Base-by-base conservation (phyloP, 2,888 invertebrate species). In the Drosophila anceps region DNA sequence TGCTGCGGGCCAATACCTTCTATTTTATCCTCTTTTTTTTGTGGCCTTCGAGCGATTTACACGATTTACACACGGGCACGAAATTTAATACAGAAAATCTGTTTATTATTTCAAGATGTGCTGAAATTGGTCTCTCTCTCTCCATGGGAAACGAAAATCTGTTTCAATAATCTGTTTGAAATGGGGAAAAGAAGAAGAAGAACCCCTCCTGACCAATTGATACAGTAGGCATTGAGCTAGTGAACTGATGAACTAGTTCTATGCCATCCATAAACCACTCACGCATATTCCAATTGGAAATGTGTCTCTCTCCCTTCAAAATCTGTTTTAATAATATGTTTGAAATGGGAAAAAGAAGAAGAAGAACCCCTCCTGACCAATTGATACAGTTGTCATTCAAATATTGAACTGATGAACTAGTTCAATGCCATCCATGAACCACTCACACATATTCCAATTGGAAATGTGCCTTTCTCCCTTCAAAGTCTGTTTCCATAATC, bases 51-150 rank as follows among this genome's bases (percentile, higher is more conserved):
- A 18, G 31, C 31, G 31, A 27, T 48, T 53, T 53, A 6, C 8
- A 35, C 1, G 7, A n/a, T n/a, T n/a, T n/a, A n/a, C n/a, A n/a
- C n/a, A n/a, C 44, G 29, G n/a, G 1, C 29, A n/a, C 9, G 10
- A 48, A 29, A 48, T 48, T 48, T 29, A 10, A 50, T 18, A 31
- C 12, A n/a, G 50, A 8, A 50, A 50, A 33, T 31, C 31, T 4
- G 7, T 50, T 50, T 50, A 50, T 50, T 50, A 33, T 50, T 48
- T n/a, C 2, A 48, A 48, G n/a, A 48, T 29, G 10, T 29, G 46
- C n/a, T 9, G 27, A 46, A 46, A 27, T 46, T 10, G 27, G 15
- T 15, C 24, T 7, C 27, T 15, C 24, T 13, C 18, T 12, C 15
- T 12, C 18, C 18, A 12, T 4, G 4, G 4, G 2, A 29, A 48